Conservation (phyloP, 2,113 vertebrate species). For the Panthera leo region DNA sequence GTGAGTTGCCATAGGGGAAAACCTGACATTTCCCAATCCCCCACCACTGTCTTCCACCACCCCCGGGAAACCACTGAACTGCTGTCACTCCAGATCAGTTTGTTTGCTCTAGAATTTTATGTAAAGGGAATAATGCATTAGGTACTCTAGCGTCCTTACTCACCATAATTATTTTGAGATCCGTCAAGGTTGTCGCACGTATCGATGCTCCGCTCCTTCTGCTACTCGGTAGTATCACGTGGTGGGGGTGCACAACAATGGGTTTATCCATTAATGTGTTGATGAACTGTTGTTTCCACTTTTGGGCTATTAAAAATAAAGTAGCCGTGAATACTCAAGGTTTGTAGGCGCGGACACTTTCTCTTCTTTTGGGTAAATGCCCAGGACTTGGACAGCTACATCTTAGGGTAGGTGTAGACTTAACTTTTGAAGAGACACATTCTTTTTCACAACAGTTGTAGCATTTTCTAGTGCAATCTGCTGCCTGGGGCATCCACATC, state of each 20-base stretch:
- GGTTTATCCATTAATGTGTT: not conserved
- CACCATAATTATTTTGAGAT: not conserved
- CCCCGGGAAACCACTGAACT: accelerated
- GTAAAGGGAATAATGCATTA: too few species aligned
- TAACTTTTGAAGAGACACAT: not conserved
- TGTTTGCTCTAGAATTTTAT: not conserved
- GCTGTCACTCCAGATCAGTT: not conserved
- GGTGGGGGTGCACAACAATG: too few species aligned
- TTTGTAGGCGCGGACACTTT: accelerated
- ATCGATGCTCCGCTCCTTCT: accelerated
- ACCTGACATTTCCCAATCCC: not conserved
- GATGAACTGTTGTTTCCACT: not conserved
- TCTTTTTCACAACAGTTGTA: not conserved
- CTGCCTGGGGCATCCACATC: accelerated
- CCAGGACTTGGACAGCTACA: not conserved
- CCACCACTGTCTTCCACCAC: accelerated
- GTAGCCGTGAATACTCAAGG: accelerated
- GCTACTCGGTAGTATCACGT: accelerated
- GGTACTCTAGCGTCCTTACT: not conserved
- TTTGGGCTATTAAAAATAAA: not conserved
- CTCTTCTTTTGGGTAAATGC: not conserved
- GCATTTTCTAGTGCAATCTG: not conserved
- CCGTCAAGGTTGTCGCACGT: accelerated
- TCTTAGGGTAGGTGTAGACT: not conserved
- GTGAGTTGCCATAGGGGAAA: not conserved